Percentiles rank a stretch among this genome's conserved stretches.
phyloP scores from a whole-genome alignment of 37 sponge, comb jelly and placozoan genomes.

The Diacarnus erythraeanus region DNA sequence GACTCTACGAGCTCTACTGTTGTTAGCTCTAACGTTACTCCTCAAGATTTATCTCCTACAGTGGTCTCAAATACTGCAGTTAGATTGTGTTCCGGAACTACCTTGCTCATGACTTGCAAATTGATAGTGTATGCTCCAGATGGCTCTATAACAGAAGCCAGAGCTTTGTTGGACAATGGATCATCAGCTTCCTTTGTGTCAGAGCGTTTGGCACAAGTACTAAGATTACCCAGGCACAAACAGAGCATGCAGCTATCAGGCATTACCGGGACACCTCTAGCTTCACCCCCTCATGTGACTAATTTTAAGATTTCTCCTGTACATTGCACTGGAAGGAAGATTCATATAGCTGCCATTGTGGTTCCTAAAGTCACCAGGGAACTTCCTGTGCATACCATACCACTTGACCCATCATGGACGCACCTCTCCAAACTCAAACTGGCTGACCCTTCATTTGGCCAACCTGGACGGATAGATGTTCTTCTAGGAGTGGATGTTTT shows the following conservation, averaged over 20 bases:
- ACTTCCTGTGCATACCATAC: slow-evolving; percentile 22
- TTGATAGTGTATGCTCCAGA: slow-evolving; percentile 16
- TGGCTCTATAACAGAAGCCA: slow-evolving; percentile 6
- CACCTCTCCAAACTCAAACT: no score
- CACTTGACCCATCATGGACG: no score
- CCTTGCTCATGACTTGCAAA: slow-evolving; percentile 38
- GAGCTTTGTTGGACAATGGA: slow-evolving; percentile 34
- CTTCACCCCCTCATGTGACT: no score
- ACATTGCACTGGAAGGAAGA: slow-evolving; percentile 2
- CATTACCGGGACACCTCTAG: slow-evolving; percentile 20
- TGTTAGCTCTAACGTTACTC: no score
- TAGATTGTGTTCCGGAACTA: background rate
- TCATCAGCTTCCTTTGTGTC: slow-evolving; percentile 47
- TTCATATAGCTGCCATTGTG: slow-evolving; percentile 25
- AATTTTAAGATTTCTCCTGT: slow-evolving; percentile 8
- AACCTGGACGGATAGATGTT: slow-evolving; percentile 34
- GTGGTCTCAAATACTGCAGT: no score
- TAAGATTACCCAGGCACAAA: slow-evolving; percentile 4
- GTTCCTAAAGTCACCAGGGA: slow-evolving; percentile 35
- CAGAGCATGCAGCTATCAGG: slow-evolving; percentile 26
- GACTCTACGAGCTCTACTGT: no score
- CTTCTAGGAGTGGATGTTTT: slow-evolving; percentile 27
- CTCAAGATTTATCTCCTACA: no score
- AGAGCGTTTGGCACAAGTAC: slow-evolving; percentile 10
- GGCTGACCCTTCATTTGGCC: slow-evolving; percentile 32